Evolutionary conservation across 2,113 vertebrate genomes (phyloP).

Genomic region (Corynorhinus townsendii): DNA sequence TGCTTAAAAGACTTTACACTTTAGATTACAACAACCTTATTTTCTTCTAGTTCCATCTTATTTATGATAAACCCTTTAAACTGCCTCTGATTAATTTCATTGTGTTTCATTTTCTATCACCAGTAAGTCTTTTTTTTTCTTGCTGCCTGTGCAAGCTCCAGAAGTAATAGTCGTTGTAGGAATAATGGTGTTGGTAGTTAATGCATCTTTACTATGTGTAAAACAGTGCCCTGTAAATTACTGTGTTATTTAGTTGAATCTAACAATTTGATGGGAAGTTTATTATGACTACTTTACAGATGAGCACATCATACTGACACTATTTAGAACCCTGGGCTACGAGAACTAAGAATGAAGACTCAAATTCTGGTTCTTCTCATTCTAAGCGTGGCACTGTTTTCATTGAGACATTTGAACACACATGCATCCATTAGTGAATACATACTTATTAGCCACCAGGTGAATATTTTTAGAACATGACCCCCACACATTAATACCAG

Average conservation of each 20-base stretch:
- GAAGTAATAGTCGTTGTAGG: too few species aligned
- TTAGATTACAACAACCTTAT: background rate
- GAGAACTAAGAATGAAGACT: background rate
- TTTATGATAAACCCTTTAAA: background rate
- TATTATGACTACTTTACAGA: background rate
- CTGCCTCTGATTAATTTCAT: background rate
- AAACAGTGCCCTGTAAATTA: background rate
- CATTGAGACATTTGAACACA: background rate
- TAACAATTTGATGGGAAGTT: background rate
- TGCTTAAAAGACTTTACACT: background rate
- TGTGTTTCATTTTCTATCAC: background rate
- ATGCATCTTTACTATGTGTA: background rate
- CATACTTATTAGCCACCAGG: background rate
- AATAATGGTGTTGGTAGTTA: background rate
- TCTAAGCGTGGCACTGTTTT: background rate
- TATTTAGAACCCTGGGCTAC: background rate
- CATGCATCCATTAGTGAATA: background rate
- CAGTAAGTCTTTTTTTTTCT: background rate
- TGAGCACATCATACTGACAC: background rate
- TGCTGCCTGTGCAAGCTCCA: background rate
- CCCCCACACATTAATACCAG: conserved; percentile 42
- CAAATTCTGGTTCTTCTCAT: background rate
- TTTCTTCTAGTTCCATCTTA: background rate
- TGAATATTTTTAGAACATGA: conserved; percentile 21
- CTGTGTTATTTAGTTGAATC: background rate